Evolutionary conservation across 2,113 vertebrate genomes (phyloP).

Genomic region (Equus przewalskii): DNA sequence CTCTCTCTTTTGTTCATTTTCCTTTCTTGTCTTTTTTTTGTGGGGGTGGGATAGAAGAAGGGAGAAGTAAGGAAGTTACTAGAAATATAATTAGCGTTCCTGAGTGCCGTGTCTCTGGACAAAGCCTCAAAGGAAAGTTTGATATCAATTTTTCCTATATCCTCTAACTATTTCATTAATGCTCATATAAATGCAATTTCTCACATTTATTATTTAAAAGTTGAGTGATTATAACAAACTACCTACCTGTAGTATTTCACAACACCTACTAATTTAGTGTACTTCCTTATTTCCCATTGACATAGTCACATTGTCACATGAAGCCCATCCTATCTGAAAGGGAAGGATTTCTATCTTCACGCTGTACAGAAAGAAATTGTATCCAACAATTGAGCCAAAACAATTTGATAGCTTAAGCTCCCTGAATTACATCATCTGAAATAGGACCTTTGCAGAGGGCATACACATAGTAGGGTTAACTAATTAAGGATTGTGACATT

Average conservation of each 20-base stretch:
- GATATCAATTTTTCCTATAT: not conserved
- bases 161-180: not conserved
- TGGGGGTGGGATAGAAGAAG: not conserved
- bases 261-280: not conserved
- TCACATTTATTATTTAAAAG: conserved; percentile 42
- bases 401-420: conserved; percentile 68
- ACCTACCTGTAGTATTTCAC: not conserved
- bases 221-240: not conserved
- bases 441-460: conserved; percentile 39
- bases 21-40: not conserved
- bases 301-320: not conserved
- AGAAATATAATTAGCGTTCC: not conserved
- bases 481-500: conserved; percentile 67
- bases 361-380: not conserved
- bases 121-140: conserved; percentile 15
- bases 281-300: not conserved
- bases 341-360: not conserved
- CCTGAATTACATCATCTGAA: conserved; percentile 47
- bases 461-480: conserved; percentile 26
- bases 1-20: not conserved
- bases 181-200: not conserved
- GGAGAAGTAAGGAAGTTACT: not conserved
- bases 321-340: not conserved
- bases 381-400: conserved; percentile 54
- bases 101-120: not conserved